A percentile compares a stretch with the other conserved stretches of the same genome.
Evolutionary conservation across 2,888 invertebrate species (phyloP).

Genomic region (Noctua comes): DNA sequence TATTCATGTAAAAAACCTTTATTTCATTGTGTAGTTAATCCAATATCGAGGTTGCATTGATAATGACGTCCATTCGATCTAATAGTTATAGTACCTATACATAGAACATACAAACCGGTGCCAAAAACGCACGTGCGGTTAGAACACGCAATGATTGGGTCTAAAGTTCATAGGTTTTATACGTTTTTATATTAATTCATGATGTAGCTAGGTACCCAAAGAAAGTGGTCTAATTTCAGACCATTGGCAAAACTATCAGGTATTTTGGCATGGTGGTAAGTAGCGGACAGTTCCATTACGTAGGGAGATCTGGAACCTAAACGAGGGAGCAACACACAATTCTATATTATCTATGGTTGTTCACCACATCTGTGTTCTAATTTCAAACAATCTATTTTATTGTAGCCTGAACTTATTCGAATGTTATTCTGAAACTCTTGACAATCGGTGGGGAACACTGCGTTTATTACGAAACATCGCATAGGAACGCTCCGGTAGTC

Average conservation of each 20-base stretch:
- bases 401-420: background rate
- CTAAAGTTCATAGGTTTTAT: constrained; percentile 38
- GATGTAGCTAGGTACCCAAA: background rate
- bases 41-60: constrained; percentile 34
- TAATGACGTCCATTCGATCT: constrained; percentile 39
- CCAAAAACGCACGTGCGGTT: constrained; percentile 53
- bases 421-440: background rate
- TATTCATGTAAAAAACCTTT: constrained; percentile 16
- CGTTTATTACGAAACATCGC: background rate
- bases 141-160: constrained; percentile 30
- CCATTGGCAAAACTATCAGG: constrained; percentile 35
- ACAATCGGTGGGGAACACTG: background rate
- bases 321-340: constrained; percentile 8
- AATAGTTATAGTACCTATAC: constrained; percentile 4
- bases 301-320: constrained; percentile 5
- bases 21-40: constrained; percentile 23
- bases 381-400: constrained; percentile 2
- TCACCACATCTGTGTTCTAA: constrained; percentile 29
- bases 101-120: constrained; percentile 27
- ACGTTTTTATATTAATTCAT: constrained; percentile 35
- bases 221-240: constrained; percentile 41
- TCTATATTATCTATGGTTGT: constrained; percentile 22
- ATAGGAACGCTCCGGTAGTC: background rate
- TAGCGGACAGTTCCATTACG: constrained; percentile 29
- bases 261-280: constrained; percentile 24